Conservation (phyloP, 2,113 vertebrate species). For the Neofelis nebulosa region DNA sequence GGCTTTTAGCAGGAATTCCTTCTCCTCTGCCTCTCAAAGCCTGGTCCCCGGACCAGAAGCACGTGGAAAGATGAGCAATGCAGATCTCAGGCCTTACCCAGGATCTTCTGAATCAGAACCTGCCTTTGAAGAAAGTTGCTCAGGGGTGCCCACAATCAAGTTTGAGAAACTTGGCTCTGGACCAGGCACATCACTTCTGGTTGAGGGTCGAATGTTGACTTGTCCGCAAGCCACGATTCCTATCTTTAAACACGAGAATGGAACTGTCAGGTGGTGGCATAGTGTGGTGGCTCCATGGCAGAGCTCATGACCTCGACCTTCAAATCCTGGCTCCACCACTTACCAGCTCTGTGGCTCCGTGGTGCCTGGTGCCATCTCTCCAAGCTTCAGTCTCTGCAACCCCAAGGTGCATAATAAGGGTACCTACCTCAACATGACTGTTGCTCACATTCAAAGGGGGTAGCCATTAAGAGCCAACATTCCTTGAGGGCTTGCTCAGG, state of each 20-base stretch:
- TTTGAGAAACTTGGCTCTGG: not conserved
- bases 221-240: not conserved
- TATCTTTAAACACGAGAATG: not conserved
- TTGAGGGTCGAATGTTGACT: not conserved
- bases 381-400: not conserved
- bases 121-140: not conserved
- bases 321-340: not conserved
- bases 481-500: not conserved
- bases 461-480: not conserved
- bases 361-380: rapidly evolving
- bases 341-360: not conserved
- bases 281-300: not conserved
- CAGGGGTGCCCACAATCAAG: not conserved
- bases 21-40: not conserved
- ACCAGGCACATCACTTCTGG: not conserved
- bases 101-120: not conserved
- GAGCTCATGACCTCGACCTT: not conserved
- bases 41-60: not conserved
- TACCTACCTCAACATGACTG: not conserved
- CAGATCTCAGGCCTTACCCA: not conserved
- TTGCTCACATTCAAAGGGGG: not conserved
- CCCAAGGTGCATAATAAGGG: not conserved
- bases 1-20: not conserved
- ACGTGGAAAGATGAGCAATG: not conserved
- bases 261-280: not conserved